Base-by-base conservation (phyloP, 2,888 invertebrate species). In the Eulithis testata region DNA sequence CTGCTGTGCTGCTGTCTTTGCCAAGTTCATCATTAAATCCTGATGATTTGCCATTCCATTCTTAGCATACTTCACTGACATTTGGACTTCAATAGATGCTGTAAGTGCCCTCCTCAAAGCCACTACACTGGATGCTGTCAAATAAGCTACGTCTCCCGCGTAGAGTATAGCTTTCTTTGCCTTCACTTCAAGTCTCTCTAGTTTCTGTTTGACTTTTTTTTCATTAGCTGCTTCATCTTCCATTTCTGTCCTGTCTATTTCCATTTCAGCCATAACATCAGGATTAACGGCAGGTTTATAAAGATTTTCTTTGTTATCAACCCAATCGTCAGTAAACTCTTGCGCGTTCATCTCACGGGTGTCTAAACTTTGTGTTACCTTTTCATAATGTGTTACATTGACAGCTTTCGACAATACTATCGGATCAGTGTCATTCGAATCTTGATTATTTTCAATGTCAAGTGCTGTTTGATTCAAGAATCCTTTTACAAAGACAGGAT, bases 21-120 rank as follows among this genome's bases (percentile, higher is more conserved):
- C 93, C 61, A 93, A 82, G 77, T 91, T 93, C 92, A 91, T 91
- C 93, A 93, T 93, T 60, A 93, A 73, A 52, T 92, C 91, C 72
- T 90, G 90, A 67, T 92, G 91, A 74, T 91, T 90, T 1, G 90
- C 85, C 91, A 91, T 90, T 4, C 91, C 91, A 68, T 86, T 90
- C 69, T 88, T 91, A 14, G 93, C 92, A 65, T 87, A 89, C 60
- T 79, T 86, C 0, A 93, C 89, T 9, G 93, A 91, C 93, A 93
- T 93, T 68, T 89, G 85, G 1, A 93, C 93, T 76, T 93, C 93
- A 37, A 92, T 91, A 0, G 92, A 92, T 4, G 93, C 92, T 7
- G 92, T 92, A 36, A 93, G 74, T 2, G 93, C 90, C n/a, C 92
- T 83, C 49, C 93, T 84, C 75, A 93, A 81, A 45, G 93, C 93